Evolutionary conservation across 2,113 vertebrate species (phyloP), one percentile per base, ranked within the genome.

Genomic region (Hepsetus odoe): DNA sequence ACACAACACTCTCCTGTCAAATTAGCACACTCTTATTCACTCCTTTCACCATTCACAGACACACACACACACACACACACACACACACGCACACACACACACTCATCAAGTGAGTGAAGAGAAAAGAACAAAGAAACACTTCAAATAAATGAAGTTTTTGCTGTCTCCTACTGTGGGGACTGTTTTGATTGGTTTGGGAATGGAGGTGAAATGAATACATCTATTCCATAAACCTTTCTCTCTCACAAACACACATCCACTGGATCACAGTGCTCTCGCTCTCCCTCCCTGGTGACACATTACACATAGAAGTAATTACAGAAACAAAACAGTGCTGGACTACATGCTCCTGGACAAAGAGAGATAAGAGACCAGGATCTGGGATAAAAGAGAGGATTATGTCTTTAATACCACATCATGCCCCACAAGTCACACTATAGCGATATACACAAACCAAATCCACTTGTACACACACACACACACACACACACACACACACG

Each of bases 321-420:
- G 24, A 73, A 49, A 72, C 62, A 67, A 74, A 58, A 58, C 22
- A 7, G 7, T 46, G 16, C 24, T 62, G 56, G 56, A 74, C 53
- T 28, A 38, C 70, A 35, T 26, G 62, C 33, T 58, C 38, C 61
- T 67, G 70, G 71, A 80, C 51, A 74, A 59, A 49, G 55, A 68
- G 53, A 24, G 62, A 80, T 58, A 58, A 80, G 40, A 74, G 38
- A 11, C 8, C 40, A 68, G 62, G 40, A 55, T 58, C 51, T 58
- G 49, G 40, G 71, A 74, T 73, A 73, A 80, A 73, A 44, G 59
- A 73, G 51, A 22, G 70, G 77, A 80, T 80, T 79, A 66, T 65
- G 44, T 65, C 49, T 65, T 66, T 72, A 66, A 72, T 79, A 64
- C 46, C 35, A 32, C 32, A 49, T 24, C 44, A 72, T 44, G 61